These are phyloP conservation scores for Leptopilina myrica DNA, from an alignment of 2,888 invertebrate genomes.

Conservation along the genomic window DNA sequence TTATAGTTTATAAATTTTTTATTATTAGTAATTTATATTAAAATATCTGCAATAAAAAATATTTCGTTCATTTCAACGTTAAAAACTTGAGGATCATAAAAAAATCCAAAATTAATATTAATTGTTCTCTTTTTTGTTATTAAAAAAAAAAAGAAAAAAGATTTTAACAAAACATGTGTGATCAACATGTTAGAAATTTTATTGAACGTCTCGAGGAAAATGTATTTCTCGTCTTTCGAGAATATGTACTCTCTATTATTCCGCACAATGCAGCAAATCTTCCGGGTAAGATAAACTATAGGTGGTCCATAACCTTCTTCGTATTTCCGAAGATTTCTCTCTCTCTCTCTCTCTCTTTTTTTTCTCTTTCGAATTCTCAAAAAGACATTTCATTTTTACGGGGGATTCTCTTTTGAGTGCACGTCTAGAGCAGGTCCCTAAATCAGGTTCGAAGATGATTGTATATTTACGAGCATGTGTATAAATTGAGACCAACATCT, in stretches of 20 bases:
- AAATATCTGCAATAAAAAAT: no score
- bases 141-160: no score
- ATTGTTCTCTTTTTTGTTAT: no score
- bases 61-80: no score
- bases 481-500: background rate
- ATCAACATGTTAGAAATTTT: no score
- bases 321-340: background rate
- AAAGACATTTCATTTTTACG: conserved; percentile 10
- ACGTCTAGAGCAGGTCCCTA: background rate
- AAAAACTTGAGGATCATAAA: no score
- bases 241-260: background rate
- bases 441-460: conserved; percentile 11
- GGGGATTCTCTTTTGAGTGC: background rate
- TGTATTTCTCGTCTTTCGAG: background rate
- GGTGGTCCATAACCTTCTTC: conserved; percentile 10
- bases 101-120: no score
- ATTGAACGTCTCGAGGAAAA: no score
- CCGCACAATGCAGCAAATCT: conserved; percentile 1
- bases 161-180: no score
- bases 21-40: no score
- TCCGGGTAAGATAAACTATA: conserved; percentile 18
- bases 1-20: no score
- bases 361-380: background rate
- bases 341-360: background rate
- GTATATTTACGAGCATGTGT: background rate